phyloP scores from a whole-genome alignment of 2,888 invertebrate genomes.

The Caenorhabditis parvicauda region DNA sequence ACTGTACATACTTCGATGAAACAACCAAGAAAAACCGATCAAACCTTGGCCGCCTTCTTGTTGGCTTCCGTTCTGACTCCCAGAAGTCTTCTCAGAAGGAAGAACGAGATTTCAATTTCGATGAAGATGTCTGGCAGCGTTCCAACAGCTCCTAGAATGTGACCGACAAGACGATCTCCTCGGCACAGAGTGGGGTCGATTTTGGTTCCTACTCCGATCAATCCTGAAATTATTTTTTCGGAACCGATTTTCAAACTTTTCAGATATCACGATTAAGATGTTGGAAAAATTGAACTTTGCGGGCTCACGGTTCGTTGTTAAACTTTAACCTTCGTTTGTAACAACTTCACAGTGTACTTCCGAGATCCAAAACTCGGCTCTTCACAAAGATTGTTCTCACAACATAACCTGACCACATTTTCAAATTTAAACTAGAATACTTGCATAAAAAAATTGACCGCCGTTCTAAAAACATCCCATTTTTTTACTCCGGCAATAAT shows the following conservation, averaged over 20 bases:
- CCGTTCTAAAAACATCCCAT: neutral
- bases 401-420: no score
- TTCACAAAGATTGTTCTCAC: no score
- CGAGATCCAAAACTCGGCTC: no score
- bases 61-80: slow-evolving; percentile 98
- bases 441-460: neutral
- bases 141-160: slow-evolving; percentile 86
- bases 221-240: slow-evolving; percentile 46
- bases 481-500: neutral
- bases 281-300: no score
- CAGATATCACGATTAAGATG: neutral
- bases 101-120: slow-evolving; percentile 90
- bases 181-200: slow-evolving; percentile 98
- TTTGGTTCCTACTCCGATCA: slow-evolving; percentile 96
- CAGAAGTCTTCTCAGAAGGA: slow-evolving; percentile 86
- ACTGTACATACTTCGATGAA: no score
- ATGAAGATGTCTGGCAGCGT: slow-evolving; percentile 82
- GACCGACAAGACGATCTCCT: slow-evolving; percentile 95
- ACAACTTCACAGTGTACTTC: no score
- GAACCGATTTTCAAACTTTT: neutral
- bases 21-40: neutral
- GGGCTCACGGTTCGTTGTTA: no score
- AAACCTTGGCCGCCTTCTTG: slow-evolving; percentile 94
- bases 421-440: neutral
- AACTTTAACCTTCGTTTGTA: no score